These are phyloP conservation scores for Python bivittatus DNA, from an alignment of 2,113 vertebrate genomes.

Conservation along the genomic window DNA sequence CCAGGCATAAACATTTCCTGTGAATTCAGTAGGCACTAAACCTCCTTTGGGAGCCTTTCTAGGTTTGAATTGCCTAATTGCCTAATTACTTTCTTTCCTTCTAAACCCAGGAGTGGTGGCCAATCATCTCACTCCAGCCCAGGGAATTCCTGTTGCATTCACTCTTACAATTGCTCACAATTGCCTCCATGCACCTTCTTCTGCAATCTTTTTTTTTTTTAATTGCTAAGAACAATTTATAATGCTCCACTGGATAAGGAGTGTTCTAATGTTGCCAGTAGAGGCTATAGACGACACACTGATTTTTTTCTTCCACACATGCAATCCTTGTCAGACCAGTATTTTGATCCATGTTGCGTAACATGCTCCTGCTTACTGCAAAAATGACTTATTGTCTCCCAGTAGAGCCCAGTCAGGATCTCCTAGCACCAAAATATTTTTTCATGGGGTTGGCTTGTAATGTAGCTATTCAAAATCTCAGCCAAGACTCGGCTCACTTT, in stretches of 20 bases:
- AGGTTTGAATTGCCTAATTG: neutral
- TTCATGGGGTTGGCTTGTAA: neutral
- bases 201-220: neutral
- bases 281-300: neutral
- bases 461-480: neutral
- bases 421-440: neutral
- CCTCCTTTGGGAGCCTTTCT: neutral
- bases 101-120: neutral
- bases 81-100: neutral
- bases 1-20: neutral
- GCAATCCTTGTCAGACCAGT: neutral
- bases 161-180: neutral
- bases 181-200: neutral
- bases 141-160: neutral
- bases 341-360: neutral
- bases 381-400: neutral
- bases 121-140: too few species aligned
- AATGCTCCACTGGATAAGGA: neutral
- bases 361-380: neutral
- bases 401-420: neutral
- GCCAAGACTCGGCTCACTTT: neutral
- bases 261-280: neutral
- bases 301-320: neutral
- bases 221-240: neutral
- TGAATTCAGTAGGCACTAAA: neutral